Base-by-base conservation (phyloP, 1,140 invertebrate species). In the Cherax quadricarinatus region DNA sequence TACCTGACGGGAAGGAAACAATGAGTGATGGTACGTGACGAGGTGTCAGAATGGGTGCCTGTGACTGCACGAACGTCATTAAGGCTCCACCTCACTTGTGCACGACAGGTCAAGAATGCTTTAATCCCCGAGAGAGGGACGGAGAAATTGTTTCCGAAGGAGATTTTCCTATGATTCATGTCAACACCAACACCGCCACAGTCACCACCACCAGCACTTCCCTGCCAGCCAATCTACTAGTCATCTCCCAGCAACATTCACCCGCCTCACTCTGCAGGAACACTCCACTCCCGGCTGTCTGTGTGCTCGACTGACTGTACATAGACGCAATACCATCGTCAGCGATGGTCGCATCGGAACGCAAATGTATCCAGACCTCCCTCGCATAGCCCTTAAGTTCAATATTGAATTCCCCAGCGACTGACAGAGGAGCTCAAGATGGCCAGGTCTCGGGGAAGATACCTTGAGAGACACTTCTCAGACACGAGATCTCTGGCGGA, bases 311-410 rank as follows among this genome's bases (percentile, higher is more conserved):
- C 86, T 88, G 66, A n/a, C 24, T 79, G 51, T 88, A 73, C 73
- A 79, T 88, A 73, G 70, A 78, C 86, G 41, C 86, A 79, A 88
- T 88, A 78, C 73, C 86, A 73, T 88, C 86, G 78, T 75, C 85
- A 87, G 86, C 75, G 49, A 14, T 75, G 86, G 75, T 57, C 86
- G 86, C 49, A 88, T 88, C 86, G 66, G 86, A 88, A 57, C 60
- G 41, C 86, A 88, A 88, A 88, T 88, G 86, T 79, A 88, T 79
- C 66, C 86, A 60, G 86, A 88, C 86, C 73, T 79, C 86, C 5
- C 86, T 60, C 78, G 86, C 86, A 88, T 88, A 73, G 80, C 73
- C 49, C 86, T 57, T 79, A 57, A 88, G 70, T 57, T 88, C 86
- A 75, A 79, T 88, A 88, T 88, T 88, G 86, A 88, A 88, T 88